Conservation (phyloP, 2,113 vertebrate species). For the Tringa solitaria region DNA sequence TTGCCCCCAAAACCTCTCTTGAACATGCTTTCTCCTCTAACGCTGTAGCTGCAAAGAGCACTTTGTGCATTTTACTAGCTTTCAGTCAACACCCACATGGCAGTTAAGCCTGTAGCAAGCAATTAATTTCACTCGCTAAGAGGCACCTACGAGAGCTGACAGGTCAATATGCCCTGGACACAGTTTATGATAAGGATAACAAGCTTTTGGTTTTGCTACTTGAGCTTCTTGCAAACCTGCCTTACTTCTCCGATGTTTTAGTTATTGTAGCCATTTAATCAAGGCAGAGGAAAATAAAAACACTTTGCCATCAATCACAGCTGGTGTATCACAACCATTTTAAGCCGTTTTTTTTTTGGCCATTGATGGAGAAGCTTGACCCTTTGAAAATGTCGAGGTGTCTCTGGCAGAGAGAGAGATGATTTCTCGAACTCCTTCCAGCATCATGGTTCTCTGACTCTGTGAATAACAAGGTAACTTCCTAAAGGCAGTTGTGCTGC, state of each 20-base stretch:
- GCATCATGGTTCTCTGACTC: rapidly evolving
- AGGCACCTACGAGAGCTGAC: background rate
- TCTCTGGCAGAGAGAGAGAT: background rate
- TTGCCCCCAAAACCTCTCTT: background rate
- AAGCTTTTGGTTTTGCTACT: background rate
- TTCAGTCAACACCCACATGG: background rate
- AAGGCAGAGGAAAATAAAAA: background rate
- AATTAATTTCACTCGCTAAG: background rate
- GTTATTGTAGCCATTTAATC: background rate
- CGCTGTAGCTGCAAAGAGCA: background rate
- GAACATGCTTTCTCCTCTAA: rapidly evolving
- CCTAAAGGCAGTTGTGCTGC: background rate
- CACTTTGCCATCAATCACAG: background rate
- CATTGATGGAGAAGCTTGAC: background rate
- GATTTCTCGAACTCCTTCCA: background rate
- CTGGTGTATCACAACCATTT: background rate
- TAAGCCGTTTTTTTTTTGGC: background rate
- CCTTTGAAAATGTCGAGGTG: background rate
- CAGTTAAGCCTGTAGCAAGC: background rate
- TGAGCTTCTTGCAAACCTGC: background rate
- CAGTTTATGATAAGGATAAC: background rate
- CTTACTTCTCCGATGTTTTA: background rate
- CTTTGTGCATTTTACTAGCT: background rate
- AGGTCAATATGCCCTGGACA: background rate
- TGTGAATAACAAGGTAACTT: background rate